Evolutionary conservation across 2,113 vertebrate species (phyloP).

Genomic region (Dipodomys ordii): DNA sequence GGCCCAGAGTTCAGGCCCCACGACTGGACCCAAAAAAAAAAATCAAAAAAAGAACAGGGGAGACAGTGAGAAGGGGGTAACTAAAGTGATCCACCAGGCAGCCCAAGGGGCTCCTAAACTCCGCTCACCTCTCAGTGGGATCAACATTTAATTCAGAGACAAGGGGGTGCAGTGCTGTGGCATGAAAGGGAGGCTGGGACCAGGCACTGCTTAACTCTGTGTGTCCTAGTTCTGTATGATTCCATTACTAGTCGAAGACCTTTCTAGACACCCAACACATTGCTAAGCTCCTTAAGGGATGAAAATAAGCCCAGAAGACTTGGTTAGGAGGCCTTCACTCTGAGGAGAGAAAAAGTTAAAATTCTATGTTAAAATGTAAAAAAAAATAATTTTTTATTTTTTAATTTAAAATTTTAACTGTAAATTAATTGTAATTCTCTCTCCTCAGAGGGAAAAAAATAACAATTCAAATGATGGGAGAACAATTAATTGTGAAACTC

Average conservation of each 20-base stretch:
- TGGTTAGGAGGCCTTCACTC: no score
- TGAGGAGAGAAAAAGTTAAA: no score
- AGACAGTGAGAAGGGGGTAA: neutral
- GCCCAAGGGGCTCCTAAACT: neutral
- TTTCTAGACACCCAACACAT: neutral
- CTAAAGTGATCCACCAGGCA: neutral
- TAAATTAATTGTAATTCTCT: neutral
- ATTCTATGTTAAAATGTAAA: neutral
- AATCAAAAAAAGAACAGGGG: no score
- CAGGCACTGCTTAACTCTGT: neutral
- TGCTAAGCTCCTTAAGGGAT: neutral
- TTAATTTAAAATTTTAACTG: no score
- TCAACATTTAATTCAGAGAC: neutral
- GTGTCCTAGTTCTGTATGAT: neutral
- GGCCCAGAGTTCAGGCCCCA: no score
- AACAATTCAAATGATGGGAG: conserved; percentile 1
- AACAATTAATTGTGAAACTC: conserved; percentile 8
- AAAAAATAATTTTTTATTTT: no score
- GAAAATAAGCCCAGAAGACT: neutral
- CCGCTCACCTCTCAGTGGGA: neutral
- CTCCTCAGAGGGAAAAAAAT: neutral
- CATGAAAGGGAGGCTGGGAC: neutral
- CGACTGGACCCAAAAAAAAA: no score
- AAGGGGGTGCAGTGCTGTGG: neutral
- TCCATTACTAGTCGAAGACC: neutral